Conservation (phyloP, 2,888 invertebrate species). For the Chironomus tentans region DNA sequence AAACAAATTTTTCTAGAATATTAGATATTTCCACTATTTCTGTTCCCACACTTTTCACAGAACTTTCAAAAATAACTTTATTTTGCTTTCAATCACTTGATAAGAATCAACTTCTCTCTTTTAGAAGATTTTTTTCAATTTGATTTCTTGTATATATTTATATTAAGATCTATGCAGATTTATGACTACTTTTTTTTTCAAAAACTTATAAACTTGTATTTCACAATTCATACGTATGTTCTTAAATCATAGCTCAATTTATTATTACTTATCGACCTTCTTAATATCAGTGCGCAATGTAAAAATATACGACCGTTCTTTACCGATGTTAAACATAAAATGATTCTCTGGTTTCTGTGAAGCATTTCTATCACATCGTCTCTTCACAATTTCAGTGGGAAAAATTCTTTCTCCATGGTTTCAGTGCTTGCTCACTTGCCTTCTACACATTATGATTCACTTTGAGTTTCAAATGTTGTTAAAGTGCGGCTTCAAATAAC, state of each 20-base stretch:
- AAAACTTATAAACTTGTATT: not conserved
- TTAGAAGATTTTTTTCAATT: not conserved
- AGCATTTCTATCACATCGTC: not conserved
- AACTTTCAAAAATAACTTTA: not conserved
- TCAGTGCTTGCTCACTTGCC: not conserved
- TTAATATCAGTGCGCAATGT: too few species aligned
- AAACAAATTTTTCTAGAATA: too few species aligned
- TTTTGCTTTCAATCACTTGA: too few species aligned
- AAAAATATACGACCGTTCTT: not conserved
- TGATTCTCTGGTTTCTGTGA: not conserved
- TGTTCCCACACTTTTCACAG: too few species aligned
- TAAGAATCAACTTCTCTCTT: not conserved
- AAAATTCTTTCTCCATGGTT: conserved; percentile 2
- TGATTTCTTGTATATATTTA: not conserved
- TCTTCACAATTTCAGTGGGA: not conserved
- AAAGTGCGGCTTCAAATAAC: not conserved
- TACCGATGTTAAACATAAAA: conserved; percentile 14
- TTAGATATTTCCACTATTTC: too few species aligned
- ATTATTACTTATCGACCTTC: too few species aligned
- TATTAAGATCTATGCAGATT: not conserved
- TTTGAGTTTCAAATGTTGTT: not conserved
- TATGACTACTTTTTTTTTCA: not conserved
- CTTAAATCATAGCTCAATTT: too few species aligned
- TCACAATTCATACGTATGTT: not conserved
- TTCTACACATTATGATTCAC: not conserved